A percentile compares a stretch with the other conserved stretches of the same genome.
Evolutionary conservation across 2,797 vertebrate species (phyloP).

Genomic region (Dryobates pubescens): DNA sequence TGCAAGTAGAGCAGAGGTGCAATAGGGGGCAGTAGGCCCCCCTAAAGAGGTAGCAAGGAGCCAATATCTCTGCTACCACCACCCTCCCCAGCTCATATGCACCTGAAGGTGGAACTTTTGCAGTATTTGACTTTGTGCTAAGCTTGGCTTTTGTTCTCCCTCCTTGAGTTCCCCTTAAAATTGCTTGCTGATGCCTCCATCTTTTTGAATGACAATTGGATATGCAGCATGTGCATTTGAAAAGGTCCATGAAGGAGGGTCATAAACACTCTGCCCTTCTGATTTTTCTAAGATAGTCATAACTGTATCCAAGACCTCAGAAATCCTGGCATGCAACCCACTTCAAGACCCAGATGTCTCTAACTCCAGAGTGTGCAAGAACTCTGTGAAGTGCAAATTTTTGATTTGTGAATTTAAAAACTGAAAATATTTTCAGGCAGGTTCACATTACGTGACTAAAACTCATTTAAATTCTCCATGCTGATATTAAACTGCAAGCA

Average conservation of each 20-base stretch:
- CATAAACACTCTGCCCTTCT: neutral
- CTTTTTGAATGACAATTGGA: neutral
- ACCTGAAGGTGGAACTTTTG: neutral
- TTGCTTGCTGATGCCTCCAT: neutral
- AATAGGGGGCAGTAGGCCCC: neutral
- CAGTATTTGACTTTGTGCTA: accelerated
- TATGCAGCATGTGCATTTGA: neutral
- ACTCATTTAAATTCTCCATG: slow-evolving; percentile 32
- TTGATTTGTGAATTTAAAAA: neutral
- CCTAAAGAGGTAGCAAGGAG: accelerated
- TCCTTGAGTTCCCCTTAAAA: neutral
- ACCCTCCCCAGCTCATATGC: accelerated
- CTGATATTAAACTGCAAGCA: neutral
- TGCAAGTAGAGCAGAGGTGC: neutral
- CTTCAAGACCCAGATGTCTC: neutral
- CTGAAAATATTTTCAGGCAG: neutral
- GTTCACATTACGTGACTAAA: neutral
- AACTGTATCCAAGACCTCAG: neutral
- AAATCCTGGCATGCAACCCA: neutral
- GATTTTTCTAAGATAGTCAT: neutral
- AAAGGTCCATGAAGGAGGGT: neutral
- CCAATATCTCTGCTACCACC: neutral
- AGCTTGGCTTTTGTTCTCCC: neutral
- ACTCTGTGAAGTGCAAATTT: neutral
- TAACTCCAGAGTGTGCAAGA: neutral